phyloP scores from a whole-genome alignment of 2,888 invertebrate species.

The Catocala nupta region DNA sequence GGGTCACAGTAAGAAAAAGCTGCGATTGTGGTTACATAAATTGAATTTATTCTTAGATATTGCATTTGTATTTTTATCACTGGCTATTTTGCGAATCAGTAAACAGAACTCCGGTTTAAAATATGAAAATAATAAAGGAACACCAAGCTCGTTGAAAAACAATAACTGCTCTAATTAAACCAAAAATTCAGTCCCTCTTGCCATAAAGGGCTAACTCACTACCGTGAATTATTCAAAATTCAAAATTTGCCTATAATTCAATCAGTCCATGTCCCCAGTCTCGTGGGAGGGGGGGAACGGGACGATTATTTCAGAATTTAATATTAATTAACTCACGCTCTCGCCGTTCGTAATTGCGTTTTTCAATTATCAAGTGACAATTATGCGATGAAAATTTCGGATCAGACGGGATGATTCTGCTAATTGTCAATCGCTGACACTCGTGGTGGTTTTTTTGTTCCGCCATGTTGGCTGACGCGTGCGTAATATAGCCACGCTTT shows the following conservation, averaged over 20 bases:
- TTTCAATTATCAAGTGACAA: constrained; percentile 86
- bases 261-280: constrained; percentile 71
- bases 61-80: background rate
- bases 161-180: constrained; percentile 57
- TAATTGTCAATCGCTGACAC: constrained; percentile 73
- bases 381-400: constrained; percentile 80
- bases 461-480: constrained; percentile 44
- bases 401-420: constrained; percentile 73
- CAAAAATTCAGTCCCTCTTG: constrained; percentile 57
- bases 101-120: constrained; percentile 25
- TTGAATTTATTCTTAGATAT: constrained; percentile 7
- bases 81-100: constrained; percentile 1
- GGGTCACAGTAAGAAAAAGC: constrained; percentile 49
- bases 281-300: constrained; percentile 64
- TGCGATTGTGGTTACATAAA: constrained; percentile 34
- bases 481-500: constrained; percentile 25
- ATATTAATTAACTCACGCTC: constrained; percentile 86
- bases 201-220: constrained; percentile 81
- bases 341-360: constrained; percentile 82
- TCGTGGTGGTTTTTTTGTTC: constrained; percentile 38
- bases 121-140: constrained; percentile 44
- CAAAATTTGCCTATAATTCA: constrained; percentile 87
- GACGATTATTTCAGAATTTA: constrained; percentile 87
- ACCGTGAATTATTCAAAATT: constrained; percentile 85
- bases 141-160: constrained; percentile 46